These are phyloP conservation scores for Coenonympha glycerion DNA, from an alignment of 2,888 invertebrate species.

Conservation along the genomic window DNA sequence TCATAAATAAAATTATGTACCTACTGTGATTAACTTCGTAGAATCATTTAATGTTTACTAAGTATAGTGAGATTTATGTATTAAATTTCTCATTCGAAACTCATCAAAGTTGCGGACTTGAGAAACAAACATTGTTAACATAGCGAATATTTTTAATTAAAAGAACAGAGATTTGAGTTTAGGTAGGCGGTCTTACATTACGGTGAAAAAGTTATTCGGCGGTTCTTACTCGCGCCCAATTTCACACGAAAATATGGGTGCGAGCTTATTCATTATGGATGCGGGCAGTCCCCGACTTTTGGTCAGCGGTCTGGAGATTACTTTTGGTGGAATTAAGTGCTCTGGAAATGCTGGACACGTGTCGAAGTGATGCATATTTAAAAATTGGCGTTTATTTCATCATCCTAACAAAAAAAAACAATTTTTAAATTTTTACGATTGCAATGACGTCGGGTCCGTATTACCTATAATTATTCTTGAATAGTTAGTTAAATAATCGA, in stretches of 20 bases:
- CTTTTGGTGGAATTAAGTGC: slow-evolving; percentile 16
- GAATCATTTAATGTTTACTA: too few species aligned
- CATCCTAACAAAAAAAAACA: background rate
- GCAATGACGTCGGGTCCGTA: too few species aligned
- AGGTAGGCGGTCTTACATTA: too few species aligned
- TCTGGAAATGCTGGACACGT: background rate
- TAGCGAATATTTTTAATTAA: too few species aligned
- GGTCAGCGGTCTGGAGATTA: slow-evolving; percentile 9
- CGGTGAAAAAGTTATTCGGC: background rate
- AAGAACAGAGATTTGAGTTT: background rate
- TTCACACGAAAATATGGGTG: slow-evolving; percentile 11
- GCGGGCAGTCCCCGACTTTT: slow-evolving; percentile 1
- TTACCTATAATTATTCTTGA: too few species aligned
- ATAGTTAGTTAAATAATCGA: too few species aligned
- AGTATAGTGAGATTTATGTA: too few species aligned
- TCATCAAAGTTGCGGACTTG: background rate
- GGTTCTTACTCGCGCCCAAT: slow-evolving; percentile 10
- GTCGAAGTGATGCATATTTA: background rate
- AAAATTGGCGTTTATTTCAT: background rate
- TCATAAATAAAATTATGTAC: too few species aligned
- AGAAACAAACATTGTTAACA: too few species aligned
- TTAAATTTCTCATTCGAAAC: too few species aligned
- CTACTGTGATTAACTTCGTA: too few species aligned
- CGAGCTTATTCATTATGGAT: slow-evolving; percentile 13
- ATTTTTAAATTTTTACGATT: too few species aligned